Evolutionary conservation across 1,140 invertebrate species (phyloP).

Genomic region (Lepidotrigona ventralis): DNA sequence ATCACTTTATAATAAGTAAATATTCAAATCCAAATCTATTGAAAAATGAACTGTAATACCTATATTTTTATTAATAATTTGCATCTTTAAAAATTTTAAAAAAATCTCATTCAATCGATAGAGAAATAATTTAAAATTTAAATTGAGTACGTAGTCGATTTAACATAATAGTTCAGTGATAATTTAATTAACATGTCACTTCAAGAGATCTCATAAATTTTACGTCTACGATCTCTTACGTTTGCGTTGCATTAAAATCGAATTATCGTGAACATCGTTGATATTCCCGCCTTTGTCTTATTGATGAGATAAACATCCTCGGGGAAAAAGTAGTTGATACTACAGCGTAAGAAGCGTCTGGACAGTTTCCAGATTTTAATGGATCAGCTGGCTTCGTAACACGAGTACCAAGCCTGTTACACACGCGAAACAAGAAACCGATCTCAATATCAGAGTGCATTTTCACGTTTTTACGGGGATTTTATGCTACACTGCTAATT

Average conservation of each 20-base stretch:
- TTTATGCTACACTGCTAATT: not conserved
- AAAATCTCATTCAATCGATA: too few relatives aligned
- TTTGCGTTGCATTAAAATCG: not conserved
- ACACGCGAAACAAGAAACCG: not conserved
- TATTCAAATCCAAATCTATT: too few relatives aligned
- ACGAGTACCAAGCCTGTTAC: not conserved
- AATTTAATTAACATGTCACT: not conserved
- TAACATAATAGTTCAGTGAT: too few relatives aligned
- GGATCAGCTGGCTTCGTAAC: not conserved
- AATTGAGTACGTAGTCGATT: too few relatives aligned
- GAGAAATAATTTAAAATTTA: too few relatives aligned
- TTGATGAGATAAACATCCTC: not conserved
- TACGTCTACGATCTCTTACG: not conserved
- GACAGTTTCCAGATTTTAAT: slow-evolving; percentile 13
- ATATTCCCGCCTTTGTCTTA: not conserved
- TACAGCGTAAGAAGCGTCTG: not conserved
- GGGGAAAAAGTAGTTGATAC: not conserved
- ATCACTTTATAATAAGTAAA: too few relatives aligned
- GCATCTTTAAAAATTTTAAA: too few relatives aligned
- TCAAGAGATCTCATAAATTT: not conserved
- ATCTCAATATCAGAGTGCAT: not conserved
- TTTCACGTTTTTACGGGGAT: not conserved
- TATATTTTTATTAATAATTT: too few relatives aligned
- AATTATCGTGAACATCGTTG: not conserved
- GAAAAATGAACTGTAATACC: too few relatives aligned